Evolutionary conservation across 2,797 vertebrate species (phyloP), one percentile per base, ranked within the genome.

Genomic region (Anas bahamensis): DNA sequence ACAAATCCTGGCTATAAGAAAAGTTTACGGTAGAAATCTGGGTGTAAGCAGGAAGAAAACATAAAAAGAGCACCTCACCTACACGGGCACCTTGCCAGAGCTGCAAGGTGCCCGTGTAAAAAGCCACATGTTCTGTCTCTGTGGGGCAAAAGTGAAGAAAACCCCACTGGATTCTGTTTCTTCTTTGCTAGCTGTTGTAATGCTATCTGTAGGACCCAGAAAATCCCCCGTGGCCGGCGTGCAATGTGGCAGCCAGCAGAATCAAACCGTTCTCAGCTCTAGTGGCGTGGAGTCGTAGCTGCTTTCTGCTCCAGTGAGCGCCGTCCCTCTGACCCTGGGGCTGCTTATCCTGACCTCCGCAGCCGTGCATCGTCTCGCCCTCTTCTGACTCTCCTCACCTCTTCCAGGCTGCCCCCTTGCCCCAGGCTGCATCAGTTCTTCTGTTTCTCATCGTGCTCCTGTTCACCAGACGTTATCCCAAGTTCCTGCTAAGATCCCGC

Each of bases 291-390:
- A 71, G 17, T 48, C 2, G 0, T 39, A 55, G 80, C 55, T 81
- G 46, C 70, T 86, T 90, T 93, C 94, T 91, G 92, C 90, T 88
- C 83, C n/a, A 0, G 17, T 41, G 63, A 56, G 6, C 46, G 6
- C 46, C 31, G 21, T 33, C 48, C 79, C 69, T 73, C 83, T 60
- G 50, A 75, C 80, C 66, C 13, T 65, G 83, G 35, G 83, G 55
- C 76, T 88, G 22, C 39, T 89, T 55, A 17, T 21, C 63, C 70
- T 61, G 33, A 41, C 41, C n/a, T 2, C 13, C 70, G 37, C 59
- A 46, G 63, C 55, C 70, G 26, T 2, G 17, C 1, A 0, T 76
- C 10, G 65, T 29, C 71, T 79, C 68, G 10, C 57, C 39, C 37
- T 6, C 50, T 29, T n/a, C 48, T 44, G 19, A 12, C n/a, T n/a